Conservation (phyloP, 1,140 invertebrate genomes). For the Protaetia brevitarsis region DNA sequence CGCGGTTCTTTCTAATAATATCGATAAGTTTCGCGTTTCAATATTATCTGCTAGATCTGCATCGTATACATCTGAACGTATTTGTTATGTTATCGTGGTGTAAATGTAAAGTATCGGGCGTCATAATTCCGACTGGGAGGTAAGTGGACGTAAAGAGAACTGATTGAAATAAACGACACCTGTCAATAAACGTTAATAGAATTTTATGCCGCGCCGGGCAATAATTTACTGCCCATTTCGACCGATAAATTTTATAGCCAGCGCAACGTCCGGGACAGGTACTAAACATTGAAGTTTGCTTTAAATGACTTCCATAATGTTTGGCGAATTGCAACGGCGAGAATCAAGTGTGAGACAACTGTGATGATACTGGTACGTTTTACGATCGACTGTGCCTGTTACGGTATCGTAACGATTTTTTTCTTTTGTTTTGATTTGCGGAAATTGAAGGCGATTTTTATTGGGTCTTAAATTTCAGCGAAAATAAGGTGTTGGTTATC, state of each 20-base stretch:
- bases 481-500: no score
- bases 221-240: constrained; percentile 9
- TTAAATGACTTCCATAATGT: background rate
- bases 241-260: constrained; percentile 1
- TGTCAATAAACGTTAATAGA: background rate
- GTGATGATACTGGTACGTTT: no score
- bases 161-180: constrained; percentile 10
- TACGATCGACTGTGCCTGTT: no score
- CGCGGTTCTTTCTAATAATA: background rate
- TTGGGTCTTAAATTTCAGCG: no score
- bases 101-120: background rate
- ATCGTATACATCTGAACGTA: no score
- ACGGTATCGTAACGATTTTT: no score
- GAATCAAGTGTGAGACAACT: background rate
- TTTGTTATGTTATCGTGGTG: no score
- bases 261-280: background rate
- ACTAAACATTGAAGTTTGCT: background rate
- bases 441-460: no score
- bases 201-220: background rate
- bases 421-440: no score
- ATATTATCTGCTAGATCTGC: background rate
- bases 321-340: background rate
- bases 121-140: background rate
- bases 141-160: no score
- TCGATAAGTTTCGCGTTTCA: constrained; percentile 1